Percentiles rank a stretch among this genome's conserved stretches.
Evolutionary conservation across 1,140 invertebrate species (phyloP).

Genomic region (Drosophila bifasciata): DNA sequence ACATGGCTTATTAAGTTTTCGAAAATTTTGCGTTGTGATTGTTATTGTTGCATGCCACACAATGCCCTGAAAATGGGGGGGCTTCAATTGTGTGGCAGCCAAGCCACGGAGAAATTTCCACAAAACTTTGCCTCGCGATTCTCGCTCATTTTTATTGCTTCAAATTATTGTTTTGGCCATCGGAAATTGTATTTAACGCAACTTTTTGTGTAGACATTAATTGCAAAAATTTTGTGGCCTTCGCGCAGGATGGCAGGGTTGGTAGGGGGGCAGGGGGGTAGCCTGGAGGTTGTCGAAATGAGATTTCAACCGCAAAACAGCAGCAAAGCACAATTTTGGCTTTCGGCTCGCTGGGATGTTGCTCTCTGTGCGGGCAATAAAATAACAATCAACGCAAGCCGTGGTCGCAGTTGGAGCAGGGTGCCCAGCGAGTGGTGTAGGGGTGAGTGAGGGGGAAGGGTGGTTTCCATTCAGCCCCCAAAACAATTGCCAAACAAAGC

Average conservation of each 20-base stretch:
- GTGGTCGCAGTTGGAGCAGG: conserved; percentile 31
- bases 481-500: too few relatives aligned
- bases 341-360: conserved; percentile 60
- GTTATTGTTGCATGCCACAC: too few relatives aligned
- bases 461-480: too few relatives aligned
- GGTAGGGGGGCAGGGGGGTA: neutral
- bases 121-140: too few relatives aligned
- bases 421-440: neutral
- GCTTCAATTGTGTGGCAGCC: neutral
- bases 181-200: conserved; percentile 40
- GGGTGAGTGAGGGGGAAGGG: too few relatives aligned
- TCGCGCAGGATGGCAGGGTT: too few relatives aligned
- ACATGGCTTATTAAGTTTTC: too few relatives aligned
- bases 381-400: conserved; percentile 80
- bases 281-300: conserved; percentile 46
- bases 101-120: too few relatives aligned
- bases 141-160: conserved; percentile 30
- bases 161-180: conserved; percentile 42
- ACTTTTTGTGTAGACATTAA: conserved; percentile 47
- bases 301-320: conserved; percentile 77
- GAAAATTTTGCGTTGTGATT: too few relatives aligned
- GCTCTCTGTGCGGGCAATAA: conserved; percentile 70
- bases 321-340: conserved; percentile 76
- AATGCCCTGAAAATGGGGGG: too few relatives aligned
- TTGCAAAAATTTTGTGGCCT: conserved; percentile 39